These are phyloP conservation scores for Athalia circularis DNA, from an alignment of 2,888 invertebrate genomes.

Conservation along the genomic window DNA sequence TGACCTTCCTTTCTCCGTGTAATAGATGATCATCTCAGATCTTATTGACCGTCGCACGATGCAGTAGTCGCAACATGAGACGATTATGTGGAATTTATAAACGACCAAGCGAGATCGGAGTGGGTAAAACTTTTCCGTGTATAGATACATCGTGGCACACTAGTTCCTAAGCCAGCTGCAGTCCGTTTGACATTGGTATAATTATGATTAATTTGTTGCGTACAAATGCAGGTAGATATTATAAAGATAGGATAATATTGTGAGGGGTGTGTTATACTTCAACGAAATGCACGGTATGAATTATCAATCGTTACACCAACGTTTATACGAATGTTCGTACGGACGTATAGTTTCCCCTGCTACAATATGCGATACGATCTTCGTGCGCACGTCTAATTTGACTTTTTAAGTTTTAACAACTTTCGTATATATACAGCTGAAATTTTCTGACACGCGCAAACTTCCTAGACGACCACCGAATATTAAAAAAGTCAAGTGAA, in stretches of 20 bases:
- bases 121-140: slow-evolving; percentile 12
- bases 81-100: background rate
- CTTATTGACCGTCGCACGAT: background rate
- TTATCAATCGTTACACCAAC: background rate
- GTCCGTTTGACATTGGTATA: slow-evolving; percentile 31
- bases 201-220: slow-evolving; percentile 27
- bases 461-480: slow-evolving; percentile 57
- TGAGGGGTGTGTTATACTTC: background rate
- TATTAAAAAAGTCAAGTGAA: slow-evolving; percentile 50
- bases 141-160: background rate
- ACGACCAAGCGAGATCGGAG: background rate
- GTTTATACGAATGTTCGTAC: background rate
- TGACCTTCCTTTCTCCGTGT: slow-evolving; percentile 35
- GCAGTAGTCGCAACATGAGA: background rate
- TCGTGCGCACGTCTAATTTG: slow-evolving; percentile 51
- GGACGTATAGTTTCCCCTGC: slow-evolving; percentile 12
- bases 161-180: background rate
- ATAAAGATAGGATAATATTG: background rate
- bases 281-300: background rate
- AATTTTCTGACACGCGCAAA: slow-evolving; percentile 52
- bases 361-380: slow-evolving; percentile 31
- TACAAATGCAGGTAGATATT: no score
- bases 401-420: slow-evolving; percentile 52
- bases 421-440: slow-evolving; percentile 34
- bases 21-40: slow-evolving; percentile 8